Conservation (phyloP, 1,140 invertebrate species). For the Rhysida immarginata region DNA sequence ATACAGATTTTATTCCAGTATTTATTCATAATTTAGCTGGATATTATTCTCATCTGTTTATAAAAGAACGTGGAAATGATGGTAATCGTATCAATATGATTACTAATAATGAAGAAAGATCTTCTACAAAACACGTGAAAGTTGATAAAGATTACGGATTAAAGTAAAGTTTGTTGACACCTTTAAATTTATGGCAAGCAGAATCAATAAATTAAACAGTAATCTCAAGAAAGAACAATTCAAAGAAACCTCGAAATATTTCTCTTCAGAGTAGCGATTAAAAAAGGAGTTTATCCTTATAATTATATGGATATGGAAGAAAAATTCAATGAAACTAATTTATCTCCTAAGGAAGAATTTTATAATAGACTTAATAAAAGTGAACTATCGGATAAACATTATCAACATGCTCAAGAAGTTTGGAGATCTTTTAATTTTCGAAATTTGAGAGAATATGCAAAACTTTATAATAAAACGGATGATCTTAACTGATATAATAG, state of each 20-base stretch:
- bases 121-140: not conserved
- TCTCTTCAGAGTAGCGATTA: constrained; percentile 12
- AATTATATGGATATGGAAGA: constrained; percentile 19
- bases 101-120: constrained; percentile 27
- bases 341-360: constrained; percentile 20
- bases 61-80: constrained; percentile 21
- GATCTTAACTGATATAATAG: not conserved
- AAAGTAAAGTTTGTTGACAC: not conserved
- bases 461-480: constrained; percentile 14
- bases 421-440: constrained; percentile 15
- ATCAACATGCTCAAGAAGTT: constrained; percentile 16
- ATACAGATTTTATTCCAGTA: constrained; percentile 21
- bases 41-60: constrained; percentile 28
- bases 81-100: constrained; percentile 23
- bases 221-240: not conserved
- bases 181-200: not conserved
- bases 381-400: constrained; percentile 15
- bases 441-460: constrained; percentile 19
- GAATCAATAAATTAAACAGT: not conserved
- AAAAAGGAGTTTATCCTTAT: constrained; percentile 24
- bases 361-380: constrained; percentile 14
- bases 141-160: not conserved
- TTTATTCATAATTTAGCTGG: constrained; percentile 29
- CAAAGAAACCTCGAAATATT: constrained; percentile 11
- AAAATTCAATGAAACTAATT: constrained; percentile 17